These are phyloP conservation scores for Mesorhabditis spiculigera DNA, from an alignment of 2,888 invertebrate species.

Conservation along the genomic window DNA sequence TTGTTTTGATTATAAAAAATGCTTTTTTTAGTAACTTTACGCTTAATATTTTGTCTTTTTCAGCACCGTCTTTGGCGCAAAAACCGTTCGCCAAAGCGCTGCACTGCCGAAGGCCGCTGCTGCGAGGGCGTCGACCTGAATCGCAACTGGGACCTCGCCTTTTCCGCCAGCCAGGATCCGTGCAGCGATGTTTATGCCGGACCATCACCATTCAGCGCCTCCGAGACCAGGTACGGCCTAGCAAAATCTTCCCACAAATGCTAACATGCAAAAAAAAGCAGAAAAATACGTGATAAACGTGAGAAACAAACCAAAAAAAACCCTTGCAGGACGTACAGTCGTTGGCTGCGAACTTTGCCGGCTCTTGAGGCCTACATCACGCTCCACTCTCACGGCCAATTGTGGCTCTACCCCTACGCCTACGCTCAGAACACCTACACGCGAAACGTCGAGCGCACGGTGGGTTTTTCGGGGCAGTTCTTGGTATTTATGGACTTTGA, in stretches of 20 bases:
- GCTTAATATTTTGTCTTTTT: neutral
- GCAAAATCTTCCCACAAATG: too few species aligned
- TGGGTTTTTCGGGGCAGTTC: neutral
- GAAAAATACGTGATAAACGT: too few species aligned
- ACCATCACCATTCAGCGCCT: neutral
- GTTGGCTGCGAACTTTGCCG: neutral
- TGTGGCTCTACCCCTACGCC: conserved; percentile 3
- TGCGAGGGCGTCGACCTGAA: conserved; percentile 2
- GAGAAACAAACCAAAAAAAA: too few species aligned
- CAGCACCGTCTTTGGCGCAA: conserved; percentile 3
- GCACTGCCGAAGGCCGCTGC: neutral
- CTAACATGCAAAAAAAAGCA: too few species aligned
- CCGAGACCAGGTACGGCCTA: neutral
- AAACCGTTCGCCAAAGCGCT: neutral
- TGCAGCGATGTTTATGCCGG: conserved; percentile 2
- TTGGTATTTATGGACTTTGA: neutral
- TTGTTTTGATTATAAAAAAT: neutral
- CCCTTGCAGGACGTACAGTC: neutral
- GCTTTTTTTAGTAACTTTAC: neutral
- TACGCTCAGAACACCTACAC: neutral
- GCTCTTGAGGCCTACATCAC: neutral
- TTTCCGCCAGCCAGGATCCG: neutral
- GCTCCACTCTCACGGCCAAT: conserved; percentile 2
- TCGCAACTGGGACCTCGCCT: conserved; percentile 5
- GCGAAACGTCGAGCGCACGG: neutral